These are phyloP conservation scores for Antheraea assamensis DNA, from an alignment of 2,888 invertebrate species.

Conservation along the genomic window DNA sequence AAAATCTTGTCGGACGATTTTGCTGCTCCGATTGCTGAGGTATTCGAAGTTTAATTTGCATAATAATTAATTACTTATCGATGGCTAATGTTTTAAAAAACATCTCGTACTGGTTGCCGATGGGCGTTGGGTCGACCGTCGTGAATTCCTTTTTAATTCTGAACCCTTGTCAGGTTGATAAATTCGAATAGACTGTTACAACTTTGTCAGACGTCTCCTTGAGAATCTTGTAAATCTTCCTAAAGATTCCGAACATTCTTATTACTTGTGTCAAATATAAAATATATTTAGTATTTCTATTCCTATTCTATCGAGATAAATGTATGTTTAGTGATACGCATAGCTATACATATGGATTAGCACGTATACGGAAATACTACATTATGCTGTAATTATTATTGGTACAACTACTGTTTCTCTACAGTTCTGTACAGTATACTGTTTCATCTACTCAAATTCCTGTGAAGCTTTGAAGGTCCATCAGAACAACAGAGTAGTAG, in stretches of 20 bases:
- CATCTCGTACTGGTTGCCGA: conserved; percentile 30
- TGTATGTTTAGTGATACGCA: too few species aligned
- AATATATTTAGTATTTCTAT: not conserved
- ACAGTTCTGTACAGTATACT: too few species aligned
- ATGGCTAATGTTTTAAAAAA: conserved; percentile 43
- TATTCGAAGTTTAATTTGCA: conserved; percentile 35
- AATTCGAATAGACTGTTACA: conserved; percentile 41
- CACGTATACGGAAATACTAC: too few species aligned
- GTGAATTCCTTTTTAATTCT: conserved; percentile 25
- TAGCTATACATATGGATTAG: too few species aligned
- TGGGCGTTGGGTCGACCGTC: conserved; percentile 29
- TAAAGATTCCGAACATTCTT: conserved; percentile 31
- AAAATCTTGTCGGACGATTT: conserved; percentile 28
- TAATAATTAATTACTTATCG: conserved; percentile 48
- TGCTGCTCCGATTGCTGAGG: conserved; percentile 25
- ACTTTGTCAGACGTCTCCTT: conserved; percentile 28
- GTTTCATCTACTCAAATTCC: too few species aligned
- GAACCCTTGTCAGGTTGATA: conserved; percentile 56
- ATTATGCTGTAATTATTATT: too few species aligned
- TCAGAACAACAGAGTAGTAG: too few species aligned
- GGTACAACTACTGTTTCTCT: too few species aligned
- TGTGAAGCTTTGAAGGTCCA: too few species aligned
- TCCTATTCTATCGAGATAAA: not conserved
- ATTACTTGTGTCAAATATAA: conserved; percentile 17
- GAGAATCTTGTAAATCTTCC: conserved; percentile 41